phyloP scores from a whole-genome alignment of 2,888 invertebrate species.

The Melinopterus prodromus region DNA sequence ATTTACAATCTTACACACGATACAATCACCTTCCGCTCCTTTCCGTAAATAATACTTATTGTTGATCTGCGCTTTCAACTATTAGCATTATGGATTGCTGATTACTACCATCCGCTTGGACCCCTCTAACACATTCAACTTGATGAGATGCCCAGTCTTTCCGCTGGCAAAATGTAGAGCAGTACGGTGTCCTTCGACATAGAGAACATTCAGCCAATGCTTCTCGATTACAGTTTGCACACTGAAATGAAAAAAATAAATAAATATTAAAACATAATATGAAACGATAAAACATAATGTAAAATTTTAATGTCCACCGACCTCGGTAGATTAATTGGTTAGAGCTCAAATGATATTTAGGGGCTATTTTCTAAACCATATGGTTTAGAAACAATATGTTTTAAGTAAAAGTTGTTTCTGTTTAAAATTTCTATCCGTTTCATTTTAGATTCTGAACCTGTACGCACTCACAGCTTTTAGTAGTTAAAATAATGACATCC shows the following conservation, averaged over 20 bases:
- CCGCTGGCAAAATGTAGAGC: conserved; percentile 89
- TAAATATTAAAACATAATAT: conserved; percentile 6
- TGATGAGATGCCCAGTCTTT: conserved; percentile 91
- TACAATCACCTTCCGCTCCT: neutral
- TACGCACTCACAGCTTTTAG: too few relatives aligned
- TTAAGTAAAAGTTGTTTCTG: too few relatives aligned
- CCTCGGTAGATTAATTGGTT: too few relatives aligned
- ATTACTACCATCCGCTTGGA: conserved; percentile 64
- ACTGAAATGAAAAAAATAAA: conserved; percentile 64
- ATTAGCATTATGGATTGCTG: conserved; percentile 86
- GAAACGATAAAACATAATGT: neutral
- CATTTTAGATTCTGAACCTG: too few relatives aligned
- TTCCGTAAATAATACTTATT: conserved; percentile 48
- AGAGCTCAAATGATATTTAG: too few relatives aligned
- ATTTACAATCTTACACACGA: neutral
- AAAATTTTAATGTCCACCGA: neutral
- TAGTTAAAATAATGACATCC: too few relatives aligned
- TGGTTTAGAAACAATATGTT: too few relatives aligned
- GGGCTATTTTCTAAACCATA: too few relatives aligned
- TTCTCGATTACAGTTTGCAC: conserved; percentile 89
- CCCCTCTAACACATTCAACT: conserved; percentile 81
- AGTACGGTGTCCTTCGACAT: conserved; percentile 86
- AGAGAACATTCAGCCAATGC: conserved; percentile 88
- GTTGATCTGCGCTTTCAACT: conserved; percentile 78
- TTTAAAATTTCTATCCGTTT: too few relatives aligned